Conservation (phyloP, 2,888 invertebrate species). For the Patella depressa region DNA sequence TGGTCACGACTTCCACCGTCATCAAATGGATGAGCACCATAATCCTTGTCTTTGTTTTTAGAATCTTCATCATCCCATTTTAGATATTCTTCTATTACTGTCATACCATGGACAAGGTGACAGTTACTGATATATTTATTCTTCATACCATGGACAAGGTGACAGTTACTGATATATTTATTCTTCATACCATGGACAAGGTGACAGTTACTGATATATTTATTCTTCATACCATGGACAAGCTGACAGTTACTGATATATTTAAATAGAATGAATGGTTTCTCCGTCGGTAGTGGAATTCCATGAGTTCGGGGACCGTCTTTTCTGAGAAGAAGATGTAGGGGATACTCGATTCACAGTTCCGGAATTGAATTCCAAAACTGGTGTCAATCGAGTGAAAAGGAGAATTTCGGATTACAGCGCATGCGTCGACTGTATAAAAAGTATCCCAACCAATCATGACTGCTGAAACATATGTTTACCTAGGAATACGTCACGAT, state of each 20-base stretch:
- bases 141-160: slow-evolving; percentile 39
- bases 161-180: slow-evolving; percentile 19
- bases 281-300: no score
- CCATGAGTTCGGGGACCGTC: no score
- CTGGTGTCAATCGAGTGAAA: no score
- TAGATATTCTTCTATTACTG: slow-evolving; percentile 29
- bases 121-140: slow-evolving; percentile 12
- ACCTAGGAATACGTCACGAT: no score
- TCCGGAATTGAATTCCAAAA: no score
- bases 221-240: slow-evolving; percentile 35
- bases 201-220: slow-evolving; percentile 25
- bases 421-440: no score
- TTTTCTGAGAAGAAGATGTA: no score
- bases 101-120: slow-evolving; percentile 41
- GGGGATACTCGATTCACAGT: no score
- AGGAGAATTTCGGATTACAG: no score
- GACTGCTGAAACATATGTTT: no score
- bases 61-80: background rate
- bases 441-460: no score
- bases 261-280: no score
- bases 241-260: slow-evolving; percentile 24
- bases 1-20: slow-evolving; percentile 28
- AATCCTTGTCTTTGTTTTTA: slow-evolving; percentile 12
- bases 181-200: slow-evolving; percentile 37
- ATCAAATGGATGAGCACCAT: slow-evolving; percentile 30